Evolutionary conservation across 1,140 invertebrate genomes (phyloP).

Genomic region (Bombus ignitus): DNA sequence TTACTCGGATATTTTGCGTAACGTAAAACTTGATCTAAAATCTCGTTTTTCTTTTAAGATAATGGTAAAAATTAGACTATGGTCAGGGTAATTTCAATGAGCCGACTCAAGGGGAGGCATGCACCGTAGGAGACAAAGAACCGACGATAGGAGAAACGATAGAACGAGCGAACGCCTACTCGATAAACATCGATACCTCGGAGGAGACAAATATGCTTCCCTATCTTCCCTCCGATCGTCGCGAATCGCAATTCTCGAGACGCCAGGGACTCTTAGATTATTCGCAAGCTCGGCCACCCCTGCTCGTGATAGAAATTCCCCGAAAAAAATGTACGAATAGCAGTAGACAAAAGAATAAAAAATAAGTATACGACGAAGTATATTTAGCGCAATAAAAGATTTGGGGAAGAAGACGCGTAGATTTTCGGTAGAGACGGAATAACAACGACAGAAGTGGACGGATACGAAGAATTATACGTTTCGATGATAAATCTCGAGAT

Average conservation of each 20-base stretch:
- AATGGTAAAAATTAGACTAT: not conserved
- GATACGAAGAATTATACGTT: not conserved
- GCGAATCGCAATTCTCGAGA: not conserved
- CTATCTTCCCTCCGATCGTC: constrained; percentile 15
- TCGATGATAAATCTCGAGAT: not conserved
- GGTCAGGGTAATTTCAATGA: not conserved
- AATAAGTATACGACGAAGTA: not conserved
- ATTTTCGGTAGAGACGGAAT: not conserved
- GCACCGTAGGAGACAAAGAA: not conserved
- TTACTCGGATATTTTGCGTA: too few species aligned
- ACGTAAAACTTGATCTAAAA: too few species aligned
- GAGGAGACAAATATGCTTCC: constrained; percentile 28
- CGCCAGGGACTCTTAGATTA: not conserved
- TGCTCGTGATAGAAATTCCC: not conserved
- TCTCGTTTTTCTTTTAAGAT: too few species aligned
- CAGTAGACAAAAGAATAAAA: too few species aligned
- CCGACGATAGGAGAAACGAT: constrained; percentile 15
- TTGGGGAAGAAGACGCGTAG: not conserved
- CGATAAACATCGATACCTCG: constrained; percentile 32
- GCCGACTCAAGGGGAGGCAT: not conserved
- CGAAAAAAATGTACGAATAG: too few species aligned
- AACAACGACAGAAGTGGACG: not conserved
- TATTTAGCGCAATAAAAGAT: not conserved
- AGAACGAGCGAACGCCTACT: constrained; percentile 7
- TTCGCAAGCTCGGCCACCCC: not conserved